Percentiles rank a stretch among this genome's conserved stretches.
phyloP scores from a whole-genome alignment of 2,888 invertebrate species.

The Acanthoscelides obtectus region DNA sequence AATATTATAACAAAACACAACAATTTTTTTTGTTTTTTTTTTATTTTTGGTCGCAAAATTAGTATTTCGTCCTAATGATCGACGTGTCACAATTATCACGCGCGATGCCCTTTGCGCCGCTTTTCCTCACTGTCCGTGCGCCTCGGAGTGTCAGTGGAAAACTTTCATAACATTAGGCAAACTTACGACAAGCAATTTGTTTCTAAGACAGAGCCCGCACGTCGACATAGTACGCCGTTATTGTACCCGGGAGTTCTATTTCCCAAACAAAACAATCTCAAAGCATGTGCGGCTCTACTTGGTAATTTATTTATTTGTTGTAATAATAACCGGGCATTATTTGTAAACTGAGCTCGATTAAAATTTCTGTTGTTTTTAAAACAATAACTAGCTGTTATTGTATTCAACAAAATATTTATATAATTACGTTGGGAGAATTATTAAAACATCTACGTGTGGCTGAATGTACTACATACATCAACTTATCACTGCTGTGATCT shows the following conservation, averaged over 20 bases:
- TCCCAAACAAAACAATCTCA: neutral
- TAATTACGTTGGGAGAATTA: constrained; percentile 19
- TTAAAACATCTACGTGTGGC: constrained; percentile 15
- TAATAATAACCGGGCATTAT: constrained; percentile 1
- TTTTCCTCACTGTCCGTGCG: no score
- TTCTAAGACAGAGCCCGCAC: no score
- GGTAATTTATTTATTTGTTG: constrained; percentile 1
- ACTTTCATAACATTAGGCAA: no score
- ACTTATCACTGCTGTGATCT: constrained; percentile 15
- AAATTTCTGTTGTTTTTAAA: neutral
- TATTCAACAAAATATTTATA: constrained; percentile 21
- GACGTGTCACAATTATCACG: no score
- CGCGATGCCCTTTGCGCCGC: no score
- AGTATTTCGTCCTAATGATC: no score
- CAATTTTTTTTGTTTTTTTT: no score
- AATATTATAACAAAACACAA: no score
- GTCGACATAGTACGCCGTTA: no score
- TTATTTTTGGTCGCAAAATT: no score
- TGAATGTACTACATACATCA: constrained; percentile 9
- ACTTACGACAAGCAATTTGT: no score
- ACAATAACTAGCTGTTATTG: constrained; percentile 14
- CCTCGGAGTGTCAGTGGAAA: no score
- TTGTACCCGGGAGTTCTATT: neutral
- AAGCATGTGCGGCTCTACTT: neutral
- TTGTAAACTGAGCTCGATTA: constrained; percentile 3